Evolutionary conservation across 2,797 vertebrate genomes (phyloP).

Genomic region (Trachurus trachurus): DNA sequence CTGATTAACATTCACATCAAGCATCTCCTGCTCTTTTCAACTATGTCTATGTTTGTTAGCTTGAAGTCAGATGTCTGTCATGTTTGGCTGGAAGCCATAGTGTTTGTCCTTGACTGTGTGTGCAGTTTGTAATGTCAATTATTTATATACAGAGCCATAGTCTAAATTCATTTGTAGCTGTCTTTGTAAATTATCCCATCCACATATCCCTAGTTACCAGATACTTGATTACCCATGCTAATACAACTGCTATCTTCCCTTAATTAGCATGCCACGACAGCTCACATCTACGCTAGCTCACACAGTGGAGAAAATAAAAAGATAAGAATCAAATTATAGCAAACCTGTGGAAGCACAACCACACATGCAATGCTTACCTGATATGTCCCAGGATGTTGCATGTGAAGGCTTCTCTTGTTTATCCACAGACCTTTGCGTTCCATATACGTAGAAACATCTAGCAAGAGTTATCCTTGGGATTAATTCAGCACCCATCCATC

Average conservation of each 20-base stretch:
- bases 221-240: background rate
- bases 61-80: slow-evolving; percentile 34
- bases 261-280: no score
- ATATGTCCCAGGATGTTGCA: background rate
- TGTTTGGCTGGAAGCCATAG: slow-evolving; percentile 37
- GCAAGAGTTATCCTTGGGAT: no score
- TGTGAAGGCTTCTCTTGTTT: background rate
- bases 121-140: slow-evolving; percentile 44
- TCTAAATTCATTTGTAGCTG: slow-evolving; percentile 36
- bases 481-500: no score
- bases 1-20: slow-evolving; percentile 36
- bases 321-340: background rate
- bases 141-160: slow-evolving; percentile 25
- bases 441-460: no score
- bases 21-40: slow-evolving; percentile 14
- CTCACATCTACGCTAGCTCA: background rate
- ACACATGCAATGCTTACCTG: background rate
- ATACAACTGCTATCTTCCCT: background rate
- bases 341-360: background rate
- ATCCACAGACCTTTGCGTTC: background rate
- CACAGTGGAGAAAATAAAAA: background rate
- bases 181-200: background rate
- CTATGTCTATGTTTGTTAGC: slow-evolving; percentile 20
- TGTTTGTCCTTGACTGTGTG: slow-evolving; percentile 46
- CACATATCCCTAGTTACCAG: background rate